These are phyloP conservation scores for Eulemur coronatus DNA, from an alignment of 2,797 vertebrate species.

Conservation along the genomic window DNA sequence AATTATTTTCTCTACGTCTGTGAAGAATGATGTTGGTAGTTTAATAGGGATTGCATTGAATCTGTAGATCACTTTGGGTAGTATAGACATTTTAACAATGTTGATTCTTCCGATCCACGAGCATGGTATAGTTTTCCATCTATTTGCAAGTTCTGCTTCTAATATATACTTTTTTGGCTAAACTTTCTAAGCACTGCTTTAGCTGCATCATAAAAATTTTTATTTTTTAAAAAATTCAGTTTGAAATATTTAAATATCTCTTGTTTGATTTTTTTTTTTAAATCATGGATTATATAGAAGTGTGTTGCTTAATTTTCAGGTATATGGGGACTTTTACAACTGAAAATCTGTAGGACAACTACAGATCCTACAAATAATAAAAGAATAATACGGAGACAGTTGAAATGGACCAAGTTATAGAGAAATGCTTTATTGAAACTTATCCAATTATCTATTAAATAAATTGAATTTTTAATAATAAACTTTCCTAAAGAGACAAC, in stretches of 20 bases:
- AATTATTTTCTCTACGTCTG: too few species aligned
- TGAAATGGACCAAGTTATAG: neutral
- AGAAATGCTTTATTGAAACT: neutral
- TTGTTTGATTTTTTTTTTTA: neutral
- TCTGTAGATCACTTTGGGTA: too few species aligned
- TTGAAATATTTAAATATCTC: neutral
- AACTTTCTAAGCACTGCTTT: neutral
- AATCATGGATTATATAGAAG: neutral
- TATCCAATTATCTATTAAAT: neutral
- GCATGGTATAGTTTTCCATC: too few species aligned
- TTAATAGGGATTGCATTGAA: too few species aligned
- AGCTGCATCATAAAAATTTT: neutral
- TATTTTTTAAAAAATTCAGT: neutral
- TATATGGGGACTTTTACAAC: neutral
- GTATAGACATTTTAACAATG: too few species aligned
- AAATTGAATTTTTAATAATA: neutral
- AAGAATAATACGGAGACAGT: neutral
- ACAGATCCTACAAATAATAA: neutral
- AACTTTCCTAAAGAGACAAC: neutral
- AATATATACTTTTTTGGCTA: neutral
- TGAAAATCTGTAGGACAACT: neutral
- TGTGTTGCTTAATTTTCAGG: neutral
- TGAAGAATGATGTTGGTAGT: too few species aligned
- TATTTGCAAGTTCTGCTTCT: neutral
- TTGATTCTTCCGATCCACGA: too few species aligned